Evolutionary conservation across 2,797 vertebrate species (phyloP).

Genomic region (Brachymystax lenok): DNA sequence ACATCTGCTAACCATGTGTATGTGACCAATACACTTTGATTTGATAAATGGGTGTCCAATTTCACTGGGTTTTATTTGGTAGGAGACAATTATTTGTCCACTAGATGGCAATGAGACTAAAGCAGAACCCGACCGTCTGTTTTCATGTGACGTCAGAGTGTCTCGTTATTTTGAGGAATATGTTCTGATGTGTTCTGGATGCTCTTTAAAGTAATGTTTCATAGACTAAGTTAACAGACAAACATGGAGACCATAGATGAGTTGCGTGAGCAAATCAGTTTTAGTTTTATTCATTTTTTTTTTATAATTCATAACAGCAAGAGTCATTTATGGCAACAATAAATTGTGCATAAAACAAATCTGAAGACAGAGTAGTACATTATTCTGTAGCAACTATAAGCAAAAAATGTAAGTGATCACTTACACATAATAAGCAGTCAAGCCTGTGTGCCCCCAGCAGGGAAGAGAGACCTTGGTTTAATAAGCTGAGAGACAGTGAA

Average conservation of each 20-base stretch:
- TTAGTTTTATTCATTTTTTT: constrained; percentile 85
- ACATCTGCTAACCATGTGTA: too few relatives aligned
- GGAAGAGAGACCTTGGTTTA: constrained; percentile 69
- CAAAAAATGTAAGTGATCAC: constrained; percentile 82
- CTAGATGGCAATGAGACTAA: neutral
- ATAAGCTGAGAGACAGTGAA: constrained; percentile 47
- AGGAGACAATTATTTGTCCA: too few relatives aligned
- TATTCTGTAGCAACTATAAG: constrained; percentile 91
- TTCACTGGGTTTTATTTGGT: neutral
- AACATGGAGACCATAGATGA: constrained; percentile 24
- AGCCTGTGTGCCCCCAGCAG: constrained; percentile 91
- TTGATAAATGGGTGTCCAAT: neutral
- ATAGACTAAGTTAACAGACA: neutral
- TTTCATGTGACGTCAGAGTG: neutral
- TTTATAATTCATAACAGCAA: constrained; percentile 88
- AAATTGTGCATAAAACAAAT: constrained; percentile 98
- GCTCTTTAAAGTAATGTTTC: neutral
- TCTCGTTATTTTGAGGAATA: too few relatives aligned
- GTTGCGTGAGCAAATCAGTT: constrained; percentile 93
- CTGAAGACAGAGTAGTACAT: constrained; percentile 92
- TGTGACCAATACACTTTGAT: too few relatives aligned
- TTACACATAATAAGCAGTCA: constrained; percentile 86
- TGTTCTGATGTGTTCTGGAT: neutral
- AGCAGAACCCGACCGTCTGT: neutral
- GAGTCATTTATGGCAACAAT: constrained; percentile 97